phyloP scores from a whole-genome alignment of 2,797 vertebrate species.

The Alauda arvensis region DNA sequence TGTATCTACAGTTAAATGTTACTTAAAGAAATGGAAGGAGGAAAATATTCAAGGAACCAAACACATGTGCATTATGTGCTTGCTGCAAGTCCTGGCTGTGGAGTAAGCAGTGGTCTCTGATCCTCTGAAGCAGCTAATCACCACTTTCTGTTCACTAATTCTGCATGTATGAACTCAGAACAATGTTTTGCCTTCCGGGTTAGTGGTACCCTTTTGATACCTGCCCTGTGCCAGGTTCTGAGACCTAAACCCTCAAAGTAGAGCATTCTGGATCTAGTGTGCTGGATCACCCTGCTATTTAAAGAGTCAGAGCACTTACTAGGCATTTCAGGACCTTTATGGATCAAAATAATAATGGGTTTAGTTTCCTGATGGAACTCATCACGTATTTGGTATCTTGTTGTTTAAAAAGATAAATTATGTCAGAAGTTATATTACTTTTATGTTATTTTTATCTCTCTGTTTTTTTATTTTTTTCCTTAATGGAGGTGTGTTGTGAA shows the following conservation, averaged over 20 bases:
- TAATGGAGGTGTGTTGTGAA: neutral
- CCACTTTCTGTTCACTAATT: neutral
- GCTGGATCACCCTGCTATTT: too few species aligned
- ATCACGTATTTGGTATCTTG: neutral
- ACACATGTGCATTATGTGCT: neutral
- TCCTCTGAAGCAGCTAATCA: neutral
- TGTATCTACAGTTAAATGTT: neutral
- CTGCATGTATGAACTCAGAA: rapidly evolving
- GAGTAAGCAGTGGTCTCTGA: neutral
- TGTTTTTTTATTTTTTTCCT: neutral
- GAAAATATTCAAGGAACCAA: neutral
- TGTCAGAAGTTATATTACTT: neutral
- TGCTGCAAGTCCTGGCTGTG: neutral
- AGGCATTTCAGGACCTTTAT: too few species aligned
- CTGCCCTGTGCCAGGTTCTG: neutral
- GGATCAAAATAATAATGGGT: neutral
- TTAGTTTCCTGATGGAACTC: neutral
- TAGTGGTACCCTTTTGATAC: neutral
- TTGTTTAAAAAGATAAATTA: neutral
- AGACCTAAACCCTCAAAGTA: neutral
- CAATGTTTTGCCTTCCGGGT: neutral
- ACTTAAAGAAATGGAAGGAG: neutral
- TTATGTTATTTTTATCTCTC: neutral
- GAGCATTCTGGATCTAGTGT: neutral
- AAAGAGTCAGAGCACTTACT: too few species aligned